Conservation (phyloP, 2,888 invertebrate species). For the Flexamia atlantica region DNA sequence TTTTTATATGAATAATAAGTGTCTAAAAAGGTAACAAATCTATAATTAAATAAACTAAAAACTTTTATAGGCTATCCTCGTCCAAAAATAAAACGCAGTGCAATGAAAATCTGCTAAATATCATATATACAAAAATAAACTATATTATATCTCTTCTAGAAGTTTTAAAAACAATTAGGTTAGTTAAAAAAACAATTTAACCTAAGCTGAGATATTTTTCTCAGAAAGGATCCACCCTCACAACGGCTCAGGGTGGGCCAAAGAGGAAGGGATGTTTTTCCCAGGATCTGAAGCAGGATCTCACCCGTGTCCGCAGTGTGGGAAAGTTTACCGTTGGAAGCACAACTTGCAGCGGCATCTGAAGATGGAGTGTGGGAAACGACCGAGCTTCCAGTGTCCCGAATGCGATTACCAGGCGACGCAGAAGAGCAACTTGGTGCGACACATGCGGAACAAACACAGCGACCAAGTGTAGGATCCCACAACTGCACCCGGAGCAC, state of each 20-base stretch:
- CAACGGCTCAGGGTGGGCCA: not conserved
- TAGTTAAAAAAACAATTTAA: not conserved
- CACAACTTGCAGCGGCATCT: conserved; percentile 69
- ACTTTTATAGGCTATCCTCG: no score
- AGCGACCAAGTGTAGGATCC: not conserved
- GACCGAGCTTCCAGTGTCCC: conserved; percentile 72
- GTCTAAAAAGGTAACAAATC: no score
- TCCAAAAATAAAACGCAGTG: no score
- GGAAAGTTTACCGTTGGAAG: conserved; percentile 68
- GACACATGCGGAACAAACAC: conserved; percentile 70
- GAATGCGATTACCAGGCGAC: conserved; percentile 71
- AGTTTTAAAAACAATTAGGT: no score
- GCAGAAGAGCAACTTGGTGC: conserved; percentile 70
- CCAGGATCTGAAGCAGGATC: not conserved
- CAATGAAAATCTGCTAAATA: no score
- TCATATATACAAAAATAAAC: no score
- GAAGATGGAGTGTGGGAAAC: conserved; percentile 73
- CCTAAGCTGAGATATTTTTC: not conserved
- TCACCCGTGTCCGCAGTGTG: conserved; percentile 67
- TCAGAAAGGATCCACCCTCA: not conserved
- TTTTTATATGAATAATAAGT: no score
- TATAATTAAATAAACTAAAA: no score
- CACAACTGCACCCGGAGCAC: no score
- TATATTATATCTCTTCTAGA: no score
- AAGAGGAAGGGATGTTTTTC: not conserved